Base-by-base conservation (phyloP, 2,113 vertebrate genomes). In the Thalassarche chlororhynchos region DNA sequence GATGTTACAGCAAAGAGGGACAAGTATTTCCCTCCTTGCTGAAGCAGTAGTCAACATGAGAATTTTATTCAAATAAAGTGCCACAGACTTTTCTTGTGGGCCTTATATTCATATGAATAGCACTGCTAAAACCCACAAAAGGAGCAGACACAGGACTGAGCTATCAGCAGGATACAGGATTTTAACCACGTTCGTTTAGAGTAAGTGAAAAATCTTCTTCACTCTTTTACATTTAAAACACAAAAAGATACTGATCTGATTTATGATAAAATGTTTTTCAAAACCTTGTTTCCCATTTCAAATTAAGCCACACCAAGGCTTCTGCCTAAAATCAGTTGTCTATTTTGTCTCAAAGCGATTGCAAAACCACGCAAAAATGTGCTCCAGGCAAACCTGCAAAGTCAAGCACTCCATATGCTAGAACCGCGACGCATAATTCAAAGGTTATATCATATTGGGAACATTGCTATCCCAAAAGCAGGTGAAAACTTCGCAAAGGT, bases 131-230 rank as follows among this genome's bases (percentile, higher is more conserved):
- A 49, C 2, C 15, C 29, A 52, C 24, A 51, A 25, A 10, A 82
- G 52, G 8, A 90, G 26, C 31, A 85, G 20, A 46, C 12, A 47
- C 9, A 5, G 5, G 15, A 82, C 13, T 46, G 38, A 57, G 28
- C 8, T 78, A 18, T 42, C 49, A 18, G 12, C 25, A 79, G 31
- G 49, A 40, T 10, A 55, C 8, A 57, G 28, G 51, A 40, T 20
- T 89, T 25, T 52, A 55, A 31, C 12, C 21, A 36, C 0, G 0
- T 68, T 60, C 14, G 2, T 47, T 52, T 14, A 6, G 12, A 29
- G 17, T 14, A 40, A 65, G 40, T 21, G 31, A 81, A 84, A 92
- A 86, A 51, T 17, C 14, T 68, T 13, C 70, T 74, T 85, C 44
- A 34, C 11, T 49, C 51, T 38, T 52, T 28, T 14, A 54, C 12